These are phyloP conservation scores for Lasiommata megera DNA, from an alignment of 2,888 invertebrate genomes.

Conservation along the genomic window DNA sequence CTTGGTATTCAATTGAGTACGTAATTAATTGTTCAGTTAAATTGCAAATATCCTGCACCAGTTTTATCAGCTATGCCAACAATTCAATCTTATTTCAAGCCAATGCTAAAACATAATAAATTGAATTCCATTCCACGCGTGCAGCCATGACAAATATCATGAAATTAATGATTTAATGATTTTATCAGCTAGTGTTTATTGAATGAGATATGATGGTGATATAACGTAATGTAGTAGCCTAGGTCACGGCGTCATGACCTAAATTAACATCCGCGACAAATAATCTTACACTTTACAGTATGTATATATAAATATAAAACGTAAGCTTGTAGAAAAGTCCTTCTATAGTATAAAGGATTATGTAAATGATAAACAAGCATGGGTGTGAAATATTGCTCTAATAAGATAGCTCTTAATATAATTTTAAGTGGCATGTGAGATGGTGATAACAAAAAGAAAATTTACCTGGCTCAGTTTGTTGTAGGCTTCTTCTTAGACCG, in stretches of 20 bases:
- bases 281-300: slow-evolving; percentile 11
- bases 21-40: slow-evolving; percentile 10
- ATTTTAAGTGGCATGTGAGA: no score
- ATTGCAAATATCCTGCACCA: slow-evolving; percentile 18
- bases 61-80: slow-evolving; percentile 13
- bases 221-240: slow-evolving; percentile 30
- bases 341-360: no score
- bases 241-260: slow-evolving; percentile 34
- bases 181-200: slow-evolving; percentile 3
- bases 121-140: slow-evolving; percentile 18
- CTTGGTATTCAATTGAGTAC: background rate
- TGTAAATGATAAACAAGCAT: no score
- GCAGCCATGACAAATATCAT: background rate
- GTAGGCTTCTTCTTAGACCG: no score
- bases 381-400: no score
- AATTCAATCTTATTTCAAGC: slow-evolving; percentile 24
- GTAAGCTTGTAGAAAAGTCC: no score
- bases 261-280: slow-evolving; percentile 27
- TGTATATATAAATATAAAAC: no score
- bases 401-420: no score
- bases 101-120: slow-evolving; percentile 20
- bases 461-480: no score
- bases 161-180: background rate
- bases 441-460: no score
- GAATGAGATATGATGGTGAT: slow-evolving; percentile 13